These are phyloP conservation scores for Syrmaticus mikado DNA, from an alignment of 2,113 vertebrate genomes.

Conservation along the genomic window DNA sequence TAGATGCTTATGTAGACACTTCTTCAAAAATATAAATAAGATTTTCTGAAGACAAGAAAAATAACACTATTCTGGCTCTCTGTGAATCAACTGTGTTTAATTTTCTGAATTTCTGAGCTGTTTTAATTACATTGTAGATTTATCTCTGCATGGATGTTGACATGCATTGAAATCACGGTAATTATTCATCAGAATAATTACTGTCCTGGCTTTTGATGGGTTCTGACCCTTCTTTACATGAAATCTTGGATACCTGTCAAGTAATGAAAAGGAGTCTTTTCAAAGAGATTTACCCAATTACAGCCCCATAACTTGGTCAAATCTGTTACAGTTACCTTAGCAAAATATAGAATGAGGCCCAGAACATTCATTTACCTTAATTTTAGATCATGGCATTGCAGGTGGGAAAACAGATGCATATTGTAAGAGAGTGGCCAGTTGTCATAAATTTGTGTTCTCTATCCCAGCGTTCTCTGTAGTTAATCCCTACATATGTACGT, in stretches of 20 bases:
- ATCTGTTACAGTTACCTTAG: not conserved
- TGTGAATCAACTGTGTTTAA: not conserved
- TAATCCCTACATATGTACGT: not conserved
- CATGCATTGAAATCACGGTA: not conserved
- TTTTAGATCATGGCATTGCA: not conserved
- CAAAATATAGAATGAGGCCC: not conserved
- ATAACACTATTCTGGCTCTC: not conserved
- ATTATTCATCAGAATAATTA: not conserved
- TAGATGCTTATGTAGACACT: not conserved
- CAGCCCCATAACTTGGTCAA: not conserved
- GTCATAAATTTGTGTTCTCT: not conserved
- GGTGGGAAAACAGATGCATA: not conserved
- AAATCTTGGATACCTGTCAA: not conserved
- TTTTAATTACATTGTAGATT: conserved; percentile 6
- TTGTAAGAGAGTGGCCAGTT: not conserved
- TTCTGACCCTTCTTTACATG: not conserved
- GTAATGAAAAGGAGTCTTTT: not conserved
- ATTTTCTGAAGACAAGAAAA: conserved; percentile 1
- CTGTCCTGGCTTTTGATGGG: not conserved
- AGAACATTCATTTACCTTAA: not conserved
- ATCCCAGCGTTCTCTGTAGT: not conserved
- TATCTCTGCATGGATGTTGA: not conserved
- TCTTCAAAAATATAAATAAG: not conserved
- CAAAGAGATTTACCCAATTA: not conserved
- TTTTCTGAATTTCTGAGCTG: not conserved